Evolutionary conservation across 2,113 vertebrate genomes (phyloP).

Genomic region (Chloropsis hardwickii): DNA sequence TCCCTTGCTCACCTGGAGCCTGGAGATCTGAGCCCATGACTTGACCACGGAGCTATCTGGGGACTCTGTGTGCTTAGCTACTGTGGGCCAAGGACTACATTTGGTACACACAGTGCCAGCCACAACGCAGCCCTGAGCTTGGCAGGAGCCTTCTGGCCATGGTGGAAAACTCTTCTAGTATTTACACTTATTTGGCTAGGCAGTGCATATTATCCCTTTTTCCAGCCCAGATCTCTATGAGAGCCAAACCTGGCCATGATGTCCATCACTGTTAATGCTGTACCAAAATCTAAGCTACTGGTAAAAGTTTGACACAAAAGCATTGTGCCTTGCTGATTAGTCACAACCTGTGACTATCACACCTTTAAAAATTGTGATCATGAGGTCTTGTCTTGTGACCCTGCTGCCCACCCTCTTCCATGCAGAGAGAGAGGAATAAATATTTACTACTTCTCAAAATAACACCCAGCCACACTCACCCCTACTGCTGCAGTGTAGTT

Average conservation of each 20-base stretch:
- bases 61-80: background rate
- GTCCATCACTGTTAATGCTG: background rate
- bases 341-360: background rate
- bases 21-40: background rate
- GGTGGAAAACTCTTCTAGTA: background rate
- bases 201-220: background rate
- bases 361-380: background rate
- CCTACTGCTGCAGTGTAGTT: background rate
- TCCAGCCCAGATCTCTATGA: background rate
- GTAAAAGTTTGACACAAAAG: background rate
- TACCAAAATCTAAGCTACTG: background rate
- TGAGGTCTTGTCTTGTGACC: background rate
- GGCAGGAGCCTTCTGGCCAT: background rate
- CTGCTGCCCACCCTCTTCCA: background rate
- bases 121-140: background rate
- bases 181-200: background rate
- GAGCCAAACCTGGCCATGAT: background rate
- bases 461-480: background rate
- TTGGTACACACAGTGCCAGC: background rate
- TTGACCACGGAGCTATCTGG: background rate
- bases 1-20: background rate
- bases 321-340: background rate
- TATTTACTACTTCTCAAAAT: conserved; percentile 33
- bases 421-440: background rate
- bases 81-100: background rate